These are phyloP conservation scores for Acanthosepion pharaonis DNA, from an alignment of 2,888 invertebrate genomes.

Conservation along the genomic window DNA sequence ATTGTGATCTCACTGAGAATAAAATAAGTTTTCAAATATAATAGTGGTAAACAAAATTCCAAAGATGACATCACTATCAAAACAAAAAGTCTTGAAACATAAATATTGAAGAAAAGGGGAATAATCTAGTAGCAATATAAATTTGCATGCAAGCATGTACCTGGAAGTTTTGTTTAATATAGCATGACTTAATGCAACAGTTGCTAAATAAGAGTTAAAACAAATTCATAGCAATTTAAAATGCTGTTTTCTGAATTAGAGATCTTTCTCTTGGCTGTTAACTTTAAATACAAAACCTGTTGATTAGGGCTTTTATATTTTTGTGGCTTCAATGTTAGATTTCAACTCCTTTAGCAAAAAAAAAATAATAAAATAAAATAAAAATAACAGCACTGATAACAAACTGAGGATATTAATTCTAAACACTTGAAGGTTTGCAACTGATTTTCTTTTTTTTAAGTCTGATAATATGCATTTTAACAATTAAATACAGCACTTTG, in stretches of 20 bases:
- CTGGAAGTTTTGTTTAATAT: too few relatives aligned
- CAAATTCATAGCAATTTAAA: too few relatives aligned
- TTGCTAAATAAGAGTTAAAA: too few relatives aligned
- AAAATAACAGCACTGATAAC: neutral
- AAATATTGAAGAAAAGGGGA: too few relatives aligned
- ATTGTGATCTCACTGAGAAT: too few relatives aligned
- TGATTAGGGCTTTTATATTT: neutral
- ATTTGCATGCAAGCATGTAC: too few relatives aligned
- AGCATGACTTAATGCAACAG: too few relatives aligned
- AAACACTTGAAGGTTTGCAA: neutral
- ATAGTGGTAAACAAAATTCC: too few relatives aligned
- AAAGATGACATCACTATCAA: too few relatives aligned
- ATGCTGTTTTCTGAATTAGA: neutral
- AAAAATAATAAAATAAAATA: neutral
- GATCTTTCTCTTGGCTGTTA: neutral
- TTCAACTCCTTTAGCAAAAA: neutral
- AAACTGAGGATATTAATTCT: neutral
- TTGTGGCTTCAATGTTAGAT: neutral
- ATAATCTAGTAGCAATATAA: too few relatives aligned
- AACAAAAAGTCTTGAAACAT: too few relatives aligned
- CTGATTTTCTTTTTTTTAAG: neutral
- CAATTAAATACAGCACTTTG: neutral
- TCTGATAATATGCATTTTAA: neutral
- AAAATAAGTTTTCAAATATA: too few relatives aligned
- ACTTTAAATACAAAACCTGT: neutral